phyloP scores from a whole-genome alignment of 1,140 invertebrate genomes.

The Maniola jurtina region DNA sequence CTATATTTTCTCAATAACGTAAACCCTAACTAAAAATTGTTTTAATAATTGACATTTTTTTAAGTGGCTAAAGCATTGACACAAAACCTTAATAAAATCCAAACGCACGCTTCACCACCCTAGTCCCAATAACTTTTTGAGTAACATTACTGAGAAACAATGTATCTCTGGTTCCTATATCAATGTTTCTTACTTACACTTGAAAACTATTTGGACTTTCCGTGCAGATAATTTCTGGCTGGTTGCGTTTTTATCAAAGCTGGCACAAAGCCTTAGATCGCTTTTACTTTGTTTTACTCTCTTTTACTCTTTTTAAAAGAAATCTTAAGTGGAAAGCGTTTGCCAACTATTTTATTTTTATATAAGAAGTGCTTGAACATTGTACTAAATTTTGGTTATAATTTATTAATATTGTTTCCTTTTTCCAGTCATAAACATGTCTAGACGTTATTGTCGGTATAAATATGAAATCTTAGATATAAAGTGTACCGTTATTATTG shows the following conservation, averaged over 20 bases:
- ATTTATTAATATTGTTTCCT: not conserved
- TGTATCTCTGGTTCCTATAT: not conserved
- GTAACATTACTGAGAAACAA: not conserved
- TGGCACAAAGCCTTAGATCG: slow-evolving; percentile 14
- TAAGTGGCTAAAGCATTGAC: no score
- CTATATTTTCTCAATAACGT: no score
- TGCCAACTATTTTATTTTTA: slow-evolving; percentile 8
- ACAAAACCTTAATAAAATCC: no score
- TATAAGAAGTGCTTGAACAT: not conserved
- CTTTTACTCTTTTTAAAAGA: slow-evolving; percentile 5
- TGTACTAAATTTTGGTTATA: not conserved
- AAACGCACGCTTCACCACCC: no score
- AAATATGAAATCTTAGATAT: not conserved
- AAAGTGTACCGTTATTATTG: no score
- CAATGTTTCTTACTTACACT: slow-evolving; percentile 14
- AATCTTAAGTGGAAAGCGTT: slow-evolving; percentile 12
- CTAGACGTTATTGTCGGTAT: not conserved
- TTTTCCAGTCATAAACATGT: not conserved
- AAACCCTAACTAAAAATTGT: no score
- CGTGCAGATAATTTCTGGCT: slow-evolving; percentile 10
- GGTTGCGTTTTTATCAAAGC: slow-evolving; percentile 11
- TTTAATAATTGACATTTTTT: no score
- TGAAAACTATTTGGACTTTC: slow-evolving; percentile 17
- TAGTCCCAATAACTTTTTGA: not conserved
- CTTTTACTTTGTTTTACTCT: slow-evolving; percentile 10